These are phyloP conservation scores for Lepilemur septentrionalis DNA, from an alignment of 2,797 vertebrate genomes.

Conservation along the genomic window DNA sequence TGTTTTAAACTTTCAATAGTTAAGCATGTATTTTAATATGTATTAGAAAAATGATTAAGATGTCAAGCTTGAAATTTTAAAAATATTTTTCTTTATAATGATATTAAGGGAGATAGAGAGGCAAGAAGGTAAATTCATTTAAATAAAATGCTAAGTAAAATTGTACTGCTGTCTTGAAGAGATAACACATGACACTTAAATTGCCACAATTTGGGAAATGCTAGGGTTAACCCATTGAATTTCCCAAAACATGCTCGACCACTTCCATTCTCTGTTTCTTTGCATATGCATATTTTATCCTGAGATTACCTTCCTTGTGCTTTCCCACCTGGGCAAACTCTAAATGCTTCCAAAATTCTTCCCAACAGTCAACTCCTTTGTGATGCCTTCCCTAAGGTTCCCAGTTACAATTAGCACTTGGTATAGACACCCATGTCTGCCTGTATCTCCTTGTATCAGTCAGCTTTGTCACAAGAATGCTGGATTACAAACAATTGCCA, in stretches of 20 bases:
- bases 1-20: not conserved
- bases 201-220: not conserved
- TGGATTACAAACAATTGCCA: not conserved
- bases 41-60: not conserved
- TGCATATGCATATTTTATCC: not conserved
- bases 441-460: not conserved
- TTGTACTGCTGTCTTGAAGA: not conserved
- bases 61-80: not conserved
- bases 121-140: not conserved
- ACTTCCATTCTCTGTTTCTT: not conserved
- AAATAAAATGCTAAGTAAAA: not conserved
- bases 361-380: not conserved
- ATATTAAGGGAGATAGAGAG: not conserved
- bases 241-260: not conserved
- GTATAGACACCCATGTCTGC: not conserved
- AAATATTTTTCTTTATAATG: not conserved
- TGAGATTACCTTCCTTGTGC: not conserved
- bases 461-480: not conserved
- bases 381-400: not conserved
- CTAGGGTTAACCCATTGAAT: not conserved
- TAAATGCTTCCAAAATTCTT: not conserved
- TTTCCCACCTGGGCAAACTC: not conserved
- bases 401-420: too few species aligned
- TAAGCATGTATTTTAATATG: not conserved
- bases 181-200: not conserved